Evolutionary conservation across 92 coral and sea anemone species (phyloP).

Genomic region (Porites lobata): DNA sequence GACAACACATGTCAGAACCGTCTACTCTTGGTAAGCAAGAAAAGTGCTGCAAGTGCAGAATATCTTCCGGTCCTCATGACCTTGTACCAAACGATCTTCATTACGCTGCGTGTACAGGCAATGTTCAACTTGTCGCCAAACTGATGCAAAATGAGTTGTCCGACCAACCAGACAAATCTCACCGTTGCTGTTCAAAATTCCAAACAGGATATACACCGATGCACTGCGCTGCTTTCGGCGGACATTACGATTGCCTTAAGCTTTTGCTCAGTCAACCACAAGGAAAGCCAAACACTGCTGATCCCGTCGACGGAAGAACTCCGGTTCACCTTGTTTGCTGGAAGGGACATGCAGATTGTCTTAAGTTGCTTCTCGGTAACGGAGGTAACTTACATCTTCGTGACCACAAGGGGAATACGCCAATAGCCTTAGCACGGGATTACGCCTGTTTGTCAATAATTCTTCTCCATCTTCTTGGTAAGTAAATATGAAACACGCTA

Average conservation of each 20-base stretch:
- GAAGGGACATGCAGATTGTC: conserved; percentile 61
- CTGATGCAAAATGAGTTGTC: conserved; percentile 59
- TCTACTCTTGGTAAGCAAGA: too few relatives aligned
- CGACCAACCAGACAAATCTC: conserved; percentile 68
- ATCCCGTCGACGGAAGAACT: conserved; percentile 66
- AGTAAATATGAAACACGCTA: not conserved
- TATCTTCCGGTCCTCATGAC: conserved; percentile 31
- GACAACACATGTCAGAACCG: conserved; percentile 34
- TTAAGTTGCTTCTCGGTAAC: conserved; percentile 56
- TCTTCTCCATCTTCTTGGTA: not conserved
- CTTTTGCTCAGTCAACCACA: conserved; percentile 77
- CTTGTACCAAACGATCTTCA: conserved; percentile 70
- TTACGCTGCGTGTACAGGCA: conserved; percentile 80
- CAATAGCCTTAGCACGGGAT: conserved; percentile 38
- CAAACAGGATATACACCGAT: conserved; percentile 77
- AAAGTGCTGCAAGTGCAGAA: conserved; percentile 17
- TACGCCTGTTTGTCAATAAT: too few relatives aligned
- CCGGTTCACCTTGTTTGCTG: conserved; percentile 86
- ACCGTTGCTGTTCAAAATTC: conserved; percentile 8
- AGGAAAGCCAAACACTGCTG: conserved; percentile 69
- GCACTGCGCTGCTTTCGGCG: conserved; percentile 90
- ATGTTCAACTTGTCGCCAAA: conserved; percentile 41
- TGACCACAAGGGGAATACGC: conserved; percentile 47
- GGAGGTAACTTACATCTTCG: conserved; percentile 56
- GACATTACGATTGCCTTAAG: conserved; percentile 68